Base-by-base conservation (phyloP, 1,140 invertebrate genomes). In the Cydia amplana region DNA sequence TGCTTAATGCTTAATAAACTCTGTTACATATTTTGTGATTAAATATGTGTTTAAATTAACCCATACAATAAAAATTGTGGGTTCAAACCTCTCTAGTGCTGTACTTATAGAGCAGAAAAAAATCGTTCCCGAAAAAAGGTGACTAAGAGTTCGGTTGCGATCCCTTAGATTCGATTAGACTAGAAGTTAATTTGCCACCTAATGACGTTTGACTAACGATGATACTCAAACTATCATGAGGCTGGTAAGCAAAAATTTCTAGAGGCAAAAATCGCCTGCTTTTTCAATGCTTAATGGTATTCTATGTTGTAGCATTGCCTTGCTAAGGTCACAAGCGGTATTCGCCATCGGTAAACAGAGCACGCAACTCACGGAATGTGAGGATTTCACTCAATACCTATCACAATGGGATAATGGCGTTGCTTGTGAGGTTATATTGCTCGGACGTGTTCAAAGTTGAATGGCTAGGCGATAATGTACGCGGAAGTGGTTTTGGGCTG, bases 311-410 rank as follows among this genome's bases (percentile, higher is more conserved):
- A 51, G 16, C n/a, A 51, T 51, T 51, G 79, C 78, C 18, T 80
- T 80, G 78, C 79, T 87, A 86, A 86, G 83, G 87, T 88, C 84
- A 85, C 79, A 81, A 78, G 77, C 78, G 74, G 76, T 78, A 80
- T 79, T 79, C 78, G 78, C 76, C 51, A 60, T 88, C 86, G 74
- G 80, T 86, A 88, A 82, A 81, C 85, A 82, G 75, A 80, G 74
- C 85, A 83, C 81, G 78, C 81, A 72, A 76, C 79, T 74, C 77
- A 40, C 67, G 84, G 85, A 85, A 87, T 85, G 84, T 81, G 82
- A 84, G 79, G 82, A 84, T 88, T 87, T 88, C 86, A 82, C 65
- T 70, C 28, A 70, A 70, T 70, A 36, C 65, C 28, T 60, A 60
- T 23, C 28, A 70, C 32, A 70, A 70, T 70, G 32, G 32, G 28